Conservation (phyloP, 2,797 vertebrate genomes). For the Oryzias dopingdopingensis region DNA sequence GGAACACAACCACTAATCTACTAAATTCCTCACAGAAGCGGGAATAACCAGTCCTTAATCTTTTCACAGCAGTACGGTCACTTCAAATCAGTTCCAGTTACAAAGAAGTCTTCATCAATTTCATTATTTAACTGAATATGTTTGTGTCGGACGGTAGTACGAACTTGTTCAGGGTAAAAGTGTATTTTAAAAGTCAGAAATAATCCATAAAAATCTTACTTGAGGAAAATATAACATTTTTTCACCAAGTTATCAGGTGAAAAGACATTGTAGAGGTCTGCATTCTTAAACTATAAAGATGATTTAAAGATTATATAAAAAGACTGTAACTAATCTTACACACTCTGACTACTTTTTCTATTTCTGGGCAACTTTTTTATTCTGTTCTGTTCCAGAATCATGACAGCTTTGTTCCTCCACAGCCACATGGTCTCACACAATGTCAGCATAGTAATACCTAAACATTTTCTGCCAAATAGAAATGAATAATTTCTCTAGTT, state of each 20-base stretch:
- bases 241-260: constrained; percentile 43
- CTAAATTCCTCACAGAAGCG: constrained; percentile 32
- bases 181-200: background rate
- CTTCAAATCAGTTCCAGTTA: too few species aligned
- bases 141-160: background rate
- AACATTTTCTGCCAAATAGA: too few species aligned
- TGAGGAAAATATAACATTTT: constrained; percentile 39
- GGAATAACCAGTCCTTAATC: constrained; percentile 12
- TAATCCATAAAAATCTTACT: constrained; percentile 36
- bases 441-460: too few species aligned
- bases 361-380: background rate
- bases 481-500: too few species aligned
- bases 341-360: background rate
- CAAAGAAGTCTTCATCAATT: background rate
- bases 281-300: constrained; percentile 34
- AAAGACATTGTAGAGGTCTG: constrained; percentile 23
- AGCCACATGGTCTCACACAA: too few species aligned
- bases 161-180: too few species aligned
- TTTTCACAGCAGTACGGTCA: too few species aligned
- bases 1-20: constrained; percentile 26
- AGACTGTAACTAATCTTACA: constrained; percentile 8
- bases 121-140: background rate
- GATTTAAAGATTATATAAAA: constrained; percentile 15
- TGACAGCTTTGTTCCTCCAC: too few species aligned
- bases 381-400: background rate